These are phyloP conservation scores for Theristus sp. DNA, from an alignment of 2,888 invertebrate genomes.

Conservation along the genomic window DNA sequence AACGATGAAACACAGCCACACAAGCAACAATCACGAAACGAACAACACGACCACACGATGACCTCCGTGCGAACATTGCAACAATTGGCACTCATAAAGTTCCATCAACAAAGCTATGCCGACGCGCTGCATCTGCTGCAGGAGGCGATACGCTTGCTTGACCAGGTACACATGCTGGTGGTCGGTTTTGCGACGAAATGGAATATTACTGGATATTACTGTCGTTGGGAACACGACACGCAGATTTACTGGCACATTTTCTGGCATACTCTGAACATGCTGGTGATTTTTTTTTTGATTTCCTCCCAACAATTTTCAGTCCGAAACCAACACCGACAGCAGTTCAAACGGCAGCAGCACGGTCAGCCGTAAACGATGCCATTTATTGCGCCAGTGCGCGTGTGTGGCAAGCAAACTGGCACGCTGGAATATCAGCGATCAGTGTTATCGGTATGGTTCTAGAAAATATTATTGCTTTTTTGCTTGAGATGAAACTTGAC, in stretches of 20 bases:
- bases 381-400: not conserved
- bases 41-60: too few species aligned
- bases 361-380: not conserved
- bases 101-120: not conserved
- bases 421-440: too few species aligned
- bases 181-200: too few species aligned
- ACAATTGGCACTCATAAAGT: not conserved
- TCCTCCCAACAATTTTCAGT: not conserved
- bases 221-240: too few species aligned
- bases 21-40: not conserved
- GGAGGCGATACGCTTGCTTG: too few species aligned
- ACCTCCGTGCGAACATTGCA: not conserved
- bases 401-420: too few species aligned
- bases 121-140: not conserved
- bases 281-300: not conserved
- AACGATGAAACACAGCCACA: not conserved
- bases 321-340: not conserved
- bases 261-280: not conserved
- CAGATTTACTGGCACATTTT: too few species aligned
- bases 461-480: too few species aligned
- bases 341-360: not conserved
- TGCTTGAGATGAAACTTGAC: too few species aligned
- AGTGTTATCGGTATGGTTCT: too few species aligned
- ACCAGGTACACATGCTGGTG: too few species aligned
- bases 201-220: too few species aligned